Evolutionary conservation across 2,797 vertebrate genomes (phyloP), one percentile per base, ranked within the genome.

Genomic region (Xenops minutus): DNA sequence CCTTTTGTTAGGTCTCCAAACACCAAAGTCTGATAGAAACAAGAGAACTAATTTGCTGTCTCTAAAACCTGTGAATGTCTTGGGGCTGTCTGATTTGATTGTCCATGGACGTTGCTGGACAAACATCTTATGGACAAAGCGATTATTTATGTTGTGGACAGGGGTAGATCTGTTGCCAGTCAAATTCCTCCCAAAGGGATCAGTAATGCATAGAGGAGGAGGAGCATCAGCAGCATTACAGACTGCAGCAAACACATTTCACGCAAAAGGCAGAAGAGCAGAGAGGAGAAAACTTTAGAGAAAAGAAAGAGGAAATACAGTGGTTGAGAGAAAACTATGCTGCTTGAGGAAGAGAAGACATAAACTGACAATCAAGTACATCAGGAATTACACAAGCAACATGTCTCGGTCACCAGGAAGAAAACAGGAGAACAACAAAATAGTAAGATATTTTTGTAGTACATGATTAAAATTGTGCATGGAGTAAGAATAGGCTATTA

Each of bases 401-500:
- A 98, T 98, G 98, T 98, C 98, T 96, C 97, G 75, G 26, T 88
- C 96, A 94, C 89, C 91, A 66, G 97, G 95, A 79, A 95, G 96
- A 97, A 98, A 96, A 88, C 96, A 97, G 92, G 98, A 98, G 67
- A 97, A 97, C 83, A 95, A 95, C 77, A 98, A 98, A 98, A 98
- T 98, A 94, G 98, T 98, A 98, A 98, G 98, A 63, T 4, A 34
- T 71, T 85, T 95, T 88, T 92, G 22, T 44, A 85, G 56, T 55
- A 20, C 91, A 29, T 6, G 12, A 36, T 58, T 90, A 36, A 39
- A 85, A 75, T 24, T 56, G 61, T 82, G 62, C 51, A 43, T 93
- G 36, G 30, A 82, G 8, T 51, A 75, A 44, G 64, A 87, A 66
- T 29, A 71, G 34, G 12, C 23, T 74, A 7, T 66, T 91, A 54